Conservation (phyloP, 1,140 invertebrate genomes). For the Octopus bimaculoides region DNA sequence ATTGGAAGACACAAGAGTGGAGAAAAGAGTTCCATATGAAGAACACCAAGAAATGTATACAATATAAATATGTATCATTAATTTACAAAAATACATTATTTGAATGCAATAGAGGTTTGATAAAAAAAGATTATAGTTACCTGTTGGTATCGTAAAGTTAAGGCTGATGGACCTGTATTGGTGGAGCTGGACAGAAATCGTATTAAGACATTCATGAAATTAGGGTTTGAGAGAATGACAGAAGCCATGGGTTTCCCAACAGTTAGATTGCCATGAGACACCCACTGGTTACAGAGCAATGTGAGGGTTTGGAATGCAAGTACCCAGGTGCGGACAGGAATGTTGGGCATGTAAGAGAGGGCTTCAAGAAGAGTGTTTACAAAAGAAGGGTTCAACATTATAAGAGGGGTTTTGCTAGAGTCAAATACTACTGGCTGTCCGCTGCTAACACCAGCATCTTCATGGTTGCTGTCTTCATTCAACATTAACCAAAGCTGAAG, state of each 20-base stretch:
- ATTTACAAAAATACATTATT: too few species aligned
- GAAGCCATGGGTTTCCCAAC: constrained; percentile 58
- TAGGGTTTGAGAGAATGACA: constrained; percentile 68
- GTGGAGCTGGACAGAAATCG: constrained; percentile 69
- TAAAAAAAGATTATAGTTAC: constrained; percentile 28
- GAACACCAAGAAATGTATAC: too few species aligned
- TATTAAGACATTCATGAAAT: constrained; percentile 71
- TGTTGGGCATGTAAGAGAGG: constrained; percentile 64
- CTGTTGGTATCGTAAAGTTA: constrained; percentile 42
- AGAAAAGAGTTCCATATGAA: too few species aligned
- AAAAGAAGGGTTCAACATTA: constrained; percentile 70
- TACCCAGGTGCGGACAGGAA: constrained; percentile 73
- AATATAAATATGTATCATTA: too few species aligned
- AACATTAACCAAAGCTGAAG: constrained; percentile 81
- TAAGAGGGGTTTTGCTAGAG: constrained; percentile 67
- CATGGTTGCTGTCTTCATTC: constrained; percentile 59
- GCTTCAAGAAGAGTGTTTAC: constrained; percentile 71
- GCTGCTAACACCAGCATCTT: constrained; percentile 13
- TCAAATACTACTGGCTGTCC: constrained; percentile 35
- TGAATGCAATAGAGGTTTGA: too few species aligned
- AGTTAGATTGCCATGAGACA: constrained; percentile 17
- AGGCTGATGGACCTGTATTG: constrained; percentile 35
- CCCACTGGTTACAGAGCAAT: constrained; percentile 47
- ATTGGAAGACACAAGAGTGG: too few species aligned
- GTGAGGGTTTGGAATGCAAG: constrained; percentile 68